Conservation (phyloP, 2,113 vertebrate genomes). For the Butorides virescens region DNA sequence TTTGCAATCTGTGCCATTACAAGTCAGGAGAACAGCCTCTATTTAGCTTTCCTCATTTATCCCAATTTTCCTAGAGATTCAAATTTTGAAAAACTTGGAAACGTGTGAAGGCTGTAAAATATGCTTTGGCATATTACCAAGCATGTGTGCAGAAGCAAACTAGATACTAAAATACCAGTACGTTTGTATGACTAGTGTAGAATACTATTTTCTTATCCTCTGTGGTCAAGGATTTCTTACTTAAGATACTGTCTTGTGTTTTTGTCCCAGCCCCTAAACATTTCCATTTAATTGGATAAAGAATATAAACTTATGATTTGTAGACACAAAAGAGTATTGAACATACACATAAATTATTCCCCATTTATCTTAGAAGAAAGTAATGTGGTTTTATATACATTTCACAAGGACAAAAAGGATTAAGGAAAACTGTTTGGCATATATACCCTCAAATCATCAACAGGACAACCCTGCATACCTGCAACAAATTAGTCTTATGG, state of each 20-base stretch:
- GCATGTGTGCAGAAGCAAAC: neutral
- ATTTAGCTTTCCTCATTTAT: neutral
- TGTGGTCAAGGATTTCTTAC: neutral
- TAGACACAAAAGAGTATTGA: neutral
- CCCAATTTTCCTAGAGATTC: neutral
- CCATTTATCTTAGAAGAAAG: neutral
- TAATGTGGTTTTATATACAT: neutral
- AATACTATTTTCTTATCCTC: neutral
- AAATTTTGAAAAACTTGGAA: neutral
- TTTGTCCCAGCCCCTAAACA: neutral
- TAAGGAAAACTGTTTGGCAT: neutral
- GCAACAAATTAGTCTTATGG: neutral
- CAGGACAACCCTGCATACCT: neutral
- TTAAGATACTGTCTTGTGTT: neutral
- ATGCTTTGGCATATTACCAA: neutral
- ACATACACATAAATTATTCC: neutral
- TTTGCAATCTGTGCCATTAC: neutral
- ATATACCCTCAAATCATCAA: neutral
- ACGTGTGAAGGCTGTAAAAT: neutral
- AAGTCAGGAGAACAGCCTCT: neutral
- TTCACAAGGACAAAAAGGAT: neutral
- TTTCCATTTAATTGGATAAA: neutral
- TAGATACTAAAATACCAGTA: neutral
- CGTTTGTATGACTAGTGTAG: neutral
- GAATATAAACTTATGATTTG: neutral